These are phyloP conservation scores for Geopemphigus sp. DNA, from an alignment of 1,140 invertebrate species.

Conservation along the genomic window DNA sequence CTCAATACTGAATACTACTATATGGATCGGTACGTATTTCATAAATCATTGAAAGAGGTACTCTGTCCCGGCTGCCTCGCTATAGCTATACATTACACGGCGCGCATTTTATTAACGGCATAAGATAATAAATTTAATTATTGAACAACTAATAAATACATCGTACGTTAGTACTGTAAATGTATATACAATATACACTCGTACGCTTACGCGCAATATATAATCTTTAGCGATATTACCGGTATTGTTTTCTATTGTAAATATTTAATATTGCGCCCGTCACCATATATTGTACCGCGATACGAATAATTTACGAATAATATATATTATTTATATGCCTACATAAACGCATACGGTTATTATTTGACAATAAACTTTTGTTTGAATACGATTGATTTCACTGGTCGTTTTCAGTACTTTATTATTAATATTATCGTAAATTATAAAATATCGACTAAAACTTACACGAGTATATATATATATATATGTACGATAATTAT, in stretches of 20 bases:
- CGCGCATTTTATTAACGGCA: conserved; percentile 8
- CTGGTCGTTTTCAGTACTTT: too few relatives aligned
- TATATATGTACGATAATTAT: too few relatives aligned
- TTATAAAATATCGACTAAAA: too few relatives aligned
- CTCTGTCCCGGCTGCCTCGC: background rate
- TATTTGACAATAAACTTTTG: too few relatives aligned
- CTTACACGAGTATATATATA: too few relatives aligned
- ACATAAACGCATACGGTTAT: too few relatives aligned
- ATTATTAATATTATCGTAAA: too few relatives aligned
- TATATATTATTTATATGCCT: too few relatives aligned
- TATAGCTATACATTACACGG: conserved; percentile 6
- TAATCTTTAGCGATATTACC: background rate
- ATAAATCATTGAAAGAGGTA: conserved; percentile 22
- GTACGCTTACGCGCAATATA: too few relatives aligned
- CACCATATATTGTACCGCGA: background rate
- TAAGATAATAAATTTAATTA: conserved; percentile 34
- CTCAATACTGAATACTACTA: background rate
- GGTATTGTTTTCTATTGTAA: background rate
- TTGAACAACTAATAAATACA: conserved; percentile 15
- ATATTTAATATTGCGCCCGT: background rate
- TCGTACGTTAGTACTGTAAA: background rate
- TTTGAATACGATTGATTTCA: too few relatives aligned
- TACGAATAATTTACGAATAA: too few relatives aligned
- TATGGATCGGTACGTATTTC: background rate
- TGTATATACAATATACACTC: conserved; percentile 1